Evolutionary conservation across 2,888 invertebrate species (phyloP).

Genomic region (Steinernema hermaphroditum): DNA sequence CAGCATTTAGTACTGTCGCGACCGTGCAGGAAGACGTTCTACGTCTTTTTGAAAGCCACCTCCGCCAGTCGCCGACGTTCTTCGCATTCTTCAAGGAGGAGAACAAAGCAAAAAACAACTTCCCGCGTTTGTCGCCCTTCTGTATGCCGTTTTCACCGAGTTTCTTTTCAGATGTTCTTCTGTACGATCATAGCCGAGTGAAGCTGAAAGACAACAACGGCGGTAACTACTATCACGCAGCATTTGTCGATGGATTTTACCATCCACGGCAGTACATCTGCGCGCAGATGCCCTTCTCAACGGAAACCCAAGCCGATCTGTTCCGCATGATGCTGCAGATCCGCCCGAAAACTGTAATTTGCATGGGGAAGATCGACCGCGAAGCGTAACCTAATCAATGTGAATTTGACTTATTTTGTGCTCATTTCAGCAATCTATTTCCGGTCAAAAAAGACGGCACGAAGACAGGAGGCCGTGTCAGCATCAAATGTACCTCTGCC

Average conservation of each 20-base stretch:
- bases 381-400: neutral
- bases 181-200: slow-evolving; percentile 34
- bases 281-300: slow-evolving; percentile 33
- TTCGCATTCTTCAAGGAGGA: slow-evolving; percentile 1
- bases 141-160: neutral
- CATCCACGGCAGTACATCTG: slow-evolving; percentile 32
- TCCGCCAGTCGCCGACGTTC: slow-evolving; percentile 29
- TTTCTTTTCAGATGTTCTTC: slow-evolving; percentile 31
- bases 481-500: slow-evolving; percentile 31
- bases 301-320: slow-evolving; percentile 35
- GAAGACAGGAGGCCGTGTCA: slow-evolving; percentile 31
- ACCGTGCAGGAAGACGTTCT: too few relatives aligned
- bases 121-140: neutral
- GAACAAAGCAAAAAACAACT: neutral
- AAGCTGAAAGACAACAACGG: slow-evolving; percentile 29
- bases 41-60: neutral
- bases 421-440: slow-evolving; percentile 26
- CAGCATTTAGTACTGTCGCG: too few relatives aligned
- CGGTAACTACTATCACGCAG: slow-evolving; percentile 34
- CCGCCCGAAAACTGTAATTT: slow-evolving; percentile 33
- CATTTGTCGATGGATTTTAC: slow-evolving; percentile 31
- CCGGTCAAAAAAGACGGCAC: slow-evolving; percentile 27
- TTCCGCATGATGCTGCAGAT: slow-evolving; percentile 32
- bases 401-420: neutral
- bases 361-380: slow-evolving; percentile 32